Conservation (phyloP, 2,113 vertebrate genomes). For the Trogon surrucura region DNA sequence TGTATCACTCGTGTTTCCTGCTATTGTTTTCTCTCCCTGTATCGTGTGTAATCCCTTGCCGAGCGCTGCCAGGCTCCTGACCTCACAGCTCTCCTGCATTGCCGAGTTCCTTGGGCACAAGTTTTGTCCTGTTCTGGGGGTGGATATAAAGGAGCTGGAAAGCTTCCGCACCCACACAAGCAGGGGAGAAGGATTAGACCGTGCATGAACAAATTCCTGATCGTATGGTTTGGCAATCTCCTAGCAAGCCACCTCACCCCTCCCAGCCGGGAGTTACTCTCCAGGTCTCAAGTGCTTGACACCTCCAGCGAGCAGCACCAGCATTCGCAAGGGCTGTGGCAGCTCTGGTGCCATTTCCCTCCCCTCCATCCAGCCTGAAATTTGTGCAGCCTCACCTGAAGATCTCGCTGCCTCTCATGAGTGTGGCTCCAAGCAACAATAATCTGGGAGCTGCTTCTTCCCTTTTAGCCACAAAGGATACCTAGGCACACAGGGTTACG, state of each 20-base stretch:
- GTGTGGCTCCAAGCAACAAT: not conserved
- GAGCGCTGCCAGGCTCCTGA: not conserved
- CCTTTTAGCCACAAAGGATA: not conserved
- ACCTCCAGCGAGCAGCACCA: not conserved
- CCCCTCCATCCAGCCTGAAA: not conserved
- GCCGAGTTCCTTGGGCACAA: not conserved
- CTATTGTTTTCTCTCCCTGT: conserved; percentile 8
- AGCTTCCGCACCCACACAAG: conserved; percentile 45
- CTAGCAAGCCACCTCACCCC: not conserved
- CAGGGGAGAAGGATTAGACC: conserved; percentile 5
- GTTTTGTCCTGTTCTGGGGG: conserved; percentile 51
- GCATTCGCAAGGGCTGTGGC: not conserved
- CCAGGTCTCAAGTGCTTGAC: not conserved
- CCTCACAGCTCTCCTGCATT: not conserved
- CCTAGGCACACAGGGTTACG: not conserved
- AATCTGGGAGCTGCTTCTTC: not conserved
- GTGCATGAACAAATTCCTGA: conserved; percentile 48
- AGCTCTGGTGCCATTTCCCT: not conserved
- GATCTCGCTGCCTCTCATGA: not conserved
- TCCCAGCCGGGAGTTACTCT: not conserved
- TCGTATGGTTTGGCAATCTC: conserved; percentile 16
- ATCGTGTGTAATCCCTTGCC: not conserved
- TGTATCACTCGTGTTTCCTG: not conserved
- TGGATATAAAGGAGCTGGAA: conserved; percentile 22
- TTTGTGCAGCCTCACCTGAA: not conserved